Evolutionary conservation across 1,140 invertebrate genomes (phyloP), one percentile per base, ranked within the genome.

Genomic region (Lordiphosa collinella): DNA sequence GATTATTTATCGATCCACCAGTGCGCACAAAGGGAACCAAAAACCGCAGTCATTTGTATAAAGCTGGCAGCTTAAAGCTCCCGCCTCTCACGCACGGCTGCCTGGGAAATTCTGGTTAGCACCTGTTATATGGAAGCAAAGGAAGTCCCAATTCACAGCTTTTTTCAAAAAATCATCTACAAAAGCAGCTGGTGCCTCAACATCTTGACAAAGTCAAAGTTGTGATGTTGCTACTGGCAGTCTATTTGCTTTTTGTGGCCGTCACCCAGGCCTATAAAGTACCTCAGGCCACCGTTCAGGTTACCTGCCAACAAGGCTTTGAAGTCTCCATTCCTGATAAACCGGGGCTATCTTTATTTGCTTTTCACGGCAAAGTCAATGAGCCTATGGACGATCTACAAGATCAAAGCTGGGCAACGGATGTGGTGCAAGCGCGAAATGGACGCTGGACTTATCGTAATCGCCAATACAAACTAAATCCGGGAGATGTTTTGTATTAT

Each of bases 291-390:
- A 90, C 79, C 9, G 85, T 93, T 31, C 91, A 92, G 79, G 91
- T 92, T 1, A 54, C 62, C 1, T 51, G 25, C 2, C 72, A 67
- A 3, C 16, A 56, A 11, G 93, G 93, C 13, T 85, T 93, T 7
- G 88, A 90, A 38, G 92, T 93, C 1, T 92, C 92, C 2, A 90
- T 93, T 22, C 91, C 91, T 69, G 90, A 92, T 62, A 92, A 92
- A 41, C 88, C 91, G 12, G 94, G 93, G 2, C 93, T 94, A 29
- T 90, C 91, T 2, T 79, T 94, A 5, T 93, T 94, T 44, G 94
- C 94, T 1, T 94, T 92, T 67, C 94, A 95, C 66, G 92, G 92
- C 9, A 94, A 94, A 56, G 88, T 94, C 8, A 95, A 95, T 70
- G 91, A 92, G 56, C 92, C 93, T 70, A 93, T 95, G 90, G 89